Evolutionary conservation across 2,113 vertebrate species (phyloP), one percentile per base, ranked within the genome.

Genomic region (Nycticebus coucang): DNA sequence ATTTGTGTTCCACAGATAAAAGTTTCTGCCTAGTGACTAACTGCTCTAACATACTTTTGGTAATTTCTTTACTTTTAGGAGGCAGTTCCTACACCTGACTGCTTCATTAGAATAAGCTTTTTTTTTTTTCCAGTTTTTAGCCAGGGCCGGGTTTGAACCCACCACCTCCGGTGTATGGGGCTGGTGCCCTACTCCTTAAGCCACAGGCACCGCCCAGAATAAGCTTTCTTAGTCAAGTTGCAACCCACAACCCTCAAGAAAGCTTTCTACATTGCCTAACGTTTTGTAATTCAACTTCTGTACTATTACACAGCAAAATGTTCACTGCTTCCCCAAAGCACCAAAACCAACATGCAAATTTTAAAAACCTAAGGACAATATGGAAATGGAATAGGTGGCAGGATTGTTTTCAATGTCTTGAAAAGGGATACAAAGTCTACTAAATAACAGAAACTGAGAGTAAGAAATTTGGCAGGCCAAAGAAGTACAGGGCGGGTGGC

Each of bases 281-380:
- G 19, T 95, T 90, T 71, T 77, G 66, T 75, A 96, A 95, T 14
- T 83, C 69, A 96, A 88, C 68, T 94, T 81, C 94, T 95, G 18
- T 60, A 86, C 50, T 72, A 94, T 60, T 72, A 92, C 74, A 92
- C 6, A 37, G 37, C 66, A 96, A 95, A 95, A 96, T 24, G 68
- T 12, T 93, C 94, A 92, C 64, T 85, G 53, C 64, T 97, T 96
- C 85, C 84, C 50, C 1, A 94, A 95, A 95, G 64, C 57, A 87
- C 69, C 71, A 94, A 87, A 91, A 84, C 5, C 50, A 86, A 91
- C 17, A 92, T 15, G 30, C 24, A 95, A 90, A 82, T 69, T 41
- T 41, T 41, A 41, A 41, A 41, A 95, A 89, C 21, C 83, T 71
- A 78, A 94, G 33, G 95, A 50, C 24, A 94, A 91, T 78, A 13